A percentile compares a stretch with the other conserved stretches of the same genome.
Conservation (phyloP, 2,888 invertebrate species). For the Callosobruchus maculatus region DNA sequence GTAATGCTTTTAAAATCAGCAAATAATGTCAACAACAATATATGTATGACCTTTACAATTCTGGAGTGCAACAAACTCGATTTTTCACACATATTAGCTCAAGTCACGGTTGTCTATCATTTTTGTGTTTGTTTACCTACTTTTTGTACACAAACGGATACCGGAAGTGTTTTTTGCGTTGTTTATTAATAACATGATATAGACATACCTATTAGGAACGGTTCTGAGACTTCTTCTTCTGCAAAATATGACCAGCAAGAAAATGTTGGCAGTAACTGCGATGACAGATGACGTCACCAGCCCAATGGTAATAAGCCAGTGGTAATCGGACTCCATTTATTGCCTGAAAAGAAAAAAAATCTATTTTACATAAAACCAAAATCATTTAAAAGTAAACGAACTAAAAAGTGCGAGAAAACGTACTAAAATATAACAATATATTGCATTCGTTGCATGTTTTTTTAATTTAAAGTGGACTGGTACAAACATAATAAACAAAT, state of each 20-base stretch:
- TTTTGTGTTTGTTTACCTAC: not conserved
- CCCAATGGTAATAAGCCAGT: conserved; percentile 44
- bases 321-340: conserved; percentile 40
- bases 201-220: conserved; percentile 71
- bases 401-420: no score
- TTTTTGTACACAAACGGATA: not conserved
- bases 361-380: no score
- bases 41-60: not conserved
- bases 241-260: conserved; percentile 71
- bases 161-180: not conserved
- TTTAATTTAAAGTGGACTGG: no score
- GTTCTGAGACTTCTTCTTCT: conserved; percentile 69
- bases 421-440: no score
- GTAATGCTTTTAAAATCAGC: no score
- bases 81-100: not conserved
- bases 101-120: conserved; percentile 1
- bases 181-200: conserved; percentile 7
- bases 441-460: no score
- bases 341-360: conserved; percentile 26
- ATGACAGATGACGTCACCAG: conserved; percentile 49
- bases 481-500: no score
- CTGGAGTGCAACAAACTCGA: not conserved
- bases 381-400: no score
- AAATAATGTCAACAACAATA: no score
- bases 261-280: conserved; percentile 68